Evolutionary conservation across 2,113 vertebrate genomes (phyloP), one percentile per base, ranked within the genome.

Genomic region (Callithrix jacchus): DNA sequence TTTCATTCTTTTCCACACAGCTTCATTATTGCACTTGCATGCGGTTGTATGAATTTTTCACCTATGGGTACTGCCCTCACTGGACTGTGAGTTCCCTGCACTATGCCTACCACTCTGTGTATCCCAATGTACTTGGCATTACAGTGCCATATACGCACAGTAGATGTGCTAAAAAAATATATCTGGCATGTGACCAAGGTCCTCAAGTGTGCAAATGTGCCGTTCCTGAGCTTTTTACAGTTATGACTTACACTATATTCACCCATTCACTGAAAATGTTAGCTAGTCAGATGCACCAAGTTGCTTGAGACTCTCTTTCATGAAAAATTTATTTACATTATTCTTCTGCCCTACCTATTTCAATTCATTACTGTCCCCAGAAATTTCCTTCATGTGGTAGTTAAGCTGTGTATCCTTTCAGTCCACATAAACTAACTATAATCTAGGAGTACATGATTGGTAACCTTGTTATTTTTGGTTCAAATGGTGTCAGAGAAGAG

Each of bases 41-140:
- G 8, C 20, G 5, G 2, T 2, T 1, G 2, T 10, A 8, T 18
- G 21, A 40, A 40, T 27, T 56, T 18, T 71, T 45, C 73, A 54
- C n/a, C 18, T 17, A 0, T 0, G 20, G 12, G 32, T 0, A 49
- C 2, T 0, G 2, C 45, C 85, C 35, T 89, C 18, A 6, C 11
- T 27, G 58, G 17, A 40, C 49, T 47, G 17, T n/a, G 52, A 73
- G 11, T 7, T 25, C 18, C 61, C 9, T 13, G 47, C 11, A 68
- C 37, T 49, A 0, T 8, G 8, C 27, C 85, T 25, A n/a, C 23
- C n/a, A 64, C 32, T 61, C 40, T 20, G 25, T 12, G 45, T 8
- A 23, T n/a, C 81, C 42, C 35, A n/a, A 1, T 1, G 5, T 3
- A 25, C 54, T 8, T 10, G 0, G 42, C 68, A 52, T 37, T 23